These are phyloP conservation scores for Crotalus helleri DNA, from an alignment of 2,113 vertebrate genomes.

Conservation along the genomic window DNA sequence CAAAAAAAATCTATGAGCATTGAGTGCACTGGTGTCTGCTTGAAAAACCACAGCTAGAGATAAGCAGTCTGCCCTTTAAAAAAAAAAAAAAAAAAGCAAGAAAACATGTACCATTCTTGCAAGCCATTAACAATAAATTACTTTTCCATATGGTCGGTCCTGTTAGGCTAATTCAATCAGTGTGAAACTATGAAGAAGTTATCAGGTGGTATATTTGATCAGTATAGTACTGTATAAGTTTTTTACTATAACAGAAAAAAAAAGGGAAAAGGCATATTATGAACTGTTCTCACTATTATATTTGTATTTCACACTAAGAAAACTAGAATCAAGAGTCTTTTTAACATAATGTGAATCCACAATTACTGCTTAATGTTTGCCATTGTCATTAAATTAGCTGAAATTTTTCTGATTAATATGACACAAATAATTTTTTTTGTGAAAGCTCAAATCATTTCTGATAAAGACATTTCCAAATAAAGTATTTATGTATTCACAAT, in stretches of 20 bases:
- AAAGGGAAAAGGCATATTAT: neutral
- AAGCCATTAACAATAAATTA: neutral
- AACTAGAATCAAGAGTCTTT: neutral
- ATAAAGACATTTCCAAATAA: neutral
- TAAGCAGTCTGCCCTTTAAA: neutral
- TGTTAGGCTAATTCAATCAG: neutral
- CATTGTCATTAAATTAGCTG: neutral
- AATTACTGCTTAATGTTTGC: neutral
- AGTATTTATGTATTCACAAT: neutral
- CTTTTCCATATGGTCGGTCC: neutral
- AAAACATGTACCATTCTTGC: neutral
- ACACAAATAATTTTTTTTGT: neutral
- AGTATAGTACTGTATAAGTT: neutral
- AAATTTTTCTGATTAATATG: neutral
- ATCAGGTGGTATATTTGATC: neutral
- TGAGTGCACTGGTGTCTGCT: neutral
- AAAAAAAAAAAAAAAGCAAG: neutral
- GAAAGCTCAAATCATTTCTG: neutral
- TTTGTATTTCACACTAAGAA: neutral
- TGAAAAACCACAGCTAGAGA: neutral
- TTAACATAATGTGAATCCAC: neutral
- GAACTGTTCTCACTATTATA: neutral
- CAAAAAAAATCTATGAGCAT: neutral
- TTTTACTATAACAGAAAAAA: neutral
- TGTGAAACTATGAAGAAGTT: neutral